phyloP scores from a whole-genome alignment of 1,140 invertebrate species.

The Periplaneta americana region DNA sequence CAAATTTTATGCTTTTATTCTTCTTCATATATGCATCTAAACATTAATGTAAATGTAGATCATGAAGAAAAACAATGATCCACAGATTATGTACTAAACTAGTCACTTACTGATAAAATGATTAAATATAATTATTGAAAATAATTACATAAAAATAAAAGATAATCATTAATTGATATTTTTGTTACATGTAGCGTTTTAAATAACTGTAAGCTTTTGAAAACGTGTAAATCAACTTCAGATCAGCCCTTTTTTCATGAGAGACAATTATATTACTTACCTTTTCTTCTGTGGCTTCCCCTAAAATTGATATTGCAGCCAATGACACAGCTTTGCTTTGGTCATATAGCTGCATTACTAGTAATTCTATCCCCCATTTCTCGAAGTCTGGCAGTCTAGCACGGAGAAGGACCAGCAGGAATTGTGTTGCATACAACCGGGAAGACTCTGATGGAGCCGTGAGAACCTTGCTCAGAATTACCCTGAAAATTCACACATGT shows the following conservation, averaged over 20 bases:
- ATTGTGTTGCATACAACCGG: constrained; percentile 84
- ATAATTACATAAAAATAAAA: neutral
- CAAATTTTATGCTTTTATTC: too few species aligned
- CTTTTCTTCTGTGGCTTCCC: constrained; percentile 86
- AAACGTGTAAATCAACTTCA: neutral
- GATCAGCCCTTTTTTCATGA: neutral
- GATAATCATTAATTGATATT: neutral
- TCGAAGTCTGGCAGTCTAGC: constrained; percentile 60
- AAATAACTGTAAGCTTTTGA: neutral
- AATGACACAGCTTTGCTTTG: constrained; percentile 66
- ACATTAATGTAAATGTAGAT: too few species aligned
- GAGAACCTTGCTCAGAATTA: constrained; percentile 63
- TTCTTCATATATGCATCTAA: too few species aligned
- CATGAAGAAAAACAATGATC: too few species aligned
- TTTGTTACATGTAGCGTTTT: neutral
- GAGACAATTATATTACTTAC: constrained; percentile 58
- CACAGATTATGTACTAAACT: too few species aligned
- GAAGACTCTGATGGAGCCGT: constrained; percentile 62
- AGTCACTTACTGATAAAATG: too few species aligned
- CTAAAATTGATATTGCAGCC: constrained; percentile 74
- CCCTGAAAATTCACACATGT: constrained; percentile 32
- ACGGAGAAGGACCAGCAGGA: constrained; percentile 78
- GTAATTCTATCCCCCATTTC: constrained; percentile 75
- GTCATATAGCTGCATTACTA: constrained; percentile 79
- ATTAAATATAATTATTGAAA: neutral